These are phyloP conservation scores for Drosophila oshimai DNA, from an alignment of 1,140 invertebrate genomes.

Conservation along the genomic window DNA sequence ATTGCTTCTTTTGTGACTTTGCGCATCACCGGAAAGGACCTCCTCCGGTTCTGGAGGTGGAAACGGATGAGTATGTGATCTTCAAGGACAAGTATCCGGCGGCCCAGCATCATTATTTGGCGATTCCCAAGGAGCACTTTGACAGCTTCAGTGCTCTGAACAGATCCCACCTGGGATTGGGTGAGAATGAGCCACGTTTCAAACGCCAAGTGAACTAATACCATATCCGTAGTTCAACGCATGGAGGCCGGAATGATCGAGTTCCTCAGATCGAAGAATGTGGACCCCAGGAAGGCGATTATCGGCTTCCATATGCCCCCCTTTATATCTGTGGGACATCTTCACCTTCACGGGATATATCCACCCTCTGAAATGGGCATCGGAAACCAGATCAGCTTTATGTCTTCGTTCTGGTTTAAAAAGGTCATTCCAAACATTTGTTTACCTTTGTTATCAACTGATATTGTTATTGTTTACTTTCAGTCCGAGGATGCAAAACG, in stretches of 20 bases:
- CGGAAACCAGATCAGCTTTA: slow-evolving; percentile 88
- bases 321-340: slow-evolving; percentile 91
- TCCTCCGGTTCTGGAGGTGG: slow-evolving; percentile 85
- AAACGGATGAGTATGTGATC: slow-evolving; percentile 91
- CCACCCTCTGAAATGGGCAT: slow-evolving; percentile 89
- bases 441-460: not conserved
- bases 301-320: slow-evolving; percentile 97
- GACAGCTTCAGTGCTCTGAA: slow-evolving; percentile 88
- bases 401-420: slow-evolving; percentile 92
- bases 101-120: slow-evolving; percentile 90
- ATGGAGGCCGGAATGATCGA: slow-evolving; percentile 52
- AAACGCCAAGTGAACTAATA: too few relatives aligned
- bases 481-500: slow-evolving; percentile 28
- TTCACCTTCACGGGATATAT: slow-evolving; percentile 94
- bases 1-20: slow-evolving; percentile 89
- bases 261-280: slow-evolving; percentile 77
- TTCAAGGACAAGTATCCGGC: slow-evolving; percentile 94
- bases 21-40: slow-evolving; percentile 84
- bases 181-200: slow-evolving; percentile 83
- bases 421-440: slow-evolving; percentile 85
- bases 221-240: slow-evolving; percentile 37
- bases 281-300: slow-evolving; percentile 85
- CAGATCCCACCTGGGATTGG: slow-evolving; percentile 86
- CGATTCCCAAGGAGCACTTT: slow-evolving; percentile 91
- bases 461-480: not conserved